Percentiles rank a stretch among this genome's conserved stretches.
These are phyloP conservation scores for Nezara viridula DNA, from an alignment of 2,888 invertebrate genomes.

Conservation along the genomic window DNA sequence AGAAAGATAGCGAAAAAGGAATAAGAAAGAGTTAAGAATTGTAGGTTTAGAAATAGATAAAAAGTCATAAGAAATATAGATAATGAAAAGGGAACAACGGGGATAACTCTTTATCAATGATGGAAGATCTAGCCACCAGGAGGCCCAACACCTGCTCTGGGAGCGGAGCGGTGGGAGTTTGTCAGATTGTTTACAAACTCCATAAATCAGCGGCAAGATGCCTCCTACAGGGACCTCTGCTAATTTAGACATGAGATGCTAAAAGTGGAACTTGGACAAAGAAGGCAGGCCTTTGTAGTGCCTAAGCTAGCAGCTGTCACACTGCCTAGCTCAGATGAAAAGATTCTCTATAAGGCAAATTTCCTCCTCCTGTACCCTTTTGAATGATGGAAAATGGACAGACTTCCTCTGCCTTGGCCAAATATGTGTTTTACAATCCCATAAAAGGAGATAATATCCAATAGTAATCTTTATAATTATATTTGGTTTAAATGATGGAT, in stretches of 20 bases:
- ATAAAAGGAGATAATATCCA: not conserved
- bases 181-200: slow-evolving; percentile 33
- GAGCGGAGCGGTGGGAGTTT: not conserved
- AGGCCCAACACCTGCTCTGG: not conserved
- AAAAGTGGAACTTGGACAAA: slow-evolving; percentile 12
- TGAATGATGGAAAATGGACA: slow-evolving; percentile 10
- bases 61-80: not conserved
- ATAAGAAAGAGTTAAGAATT: too few relatives aligned
- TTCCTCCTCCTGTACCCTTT: not conserved
- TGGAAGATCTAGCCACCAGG: not conserved
- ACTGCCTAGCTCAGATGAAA: not conserved
- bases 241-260: slow-evolving; percentile 37
- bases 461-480: not conserved
- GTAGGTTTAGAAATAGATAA: not conserved
- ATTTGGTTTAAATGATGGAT: too few relatives aligned
- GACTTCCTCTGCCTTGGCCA: not conserved
- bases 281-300: slow-evolving; percentile 20
- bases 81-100: not conserved
- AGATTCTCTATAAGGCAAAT: not conserved
- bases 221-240: not conserved
- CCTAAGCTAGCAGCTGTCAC: not conserved
- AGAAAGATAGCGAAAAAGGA: too few relatives aligned
- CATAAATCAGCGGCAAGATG: slow-evolving; percentile 24
- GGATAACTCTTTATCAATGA: not conserved
- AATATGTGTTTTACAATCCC: not conserved